Conservation (phyloP, 2,797 vertebrate species). For the Platyrinchus mystaceus region DNA sequence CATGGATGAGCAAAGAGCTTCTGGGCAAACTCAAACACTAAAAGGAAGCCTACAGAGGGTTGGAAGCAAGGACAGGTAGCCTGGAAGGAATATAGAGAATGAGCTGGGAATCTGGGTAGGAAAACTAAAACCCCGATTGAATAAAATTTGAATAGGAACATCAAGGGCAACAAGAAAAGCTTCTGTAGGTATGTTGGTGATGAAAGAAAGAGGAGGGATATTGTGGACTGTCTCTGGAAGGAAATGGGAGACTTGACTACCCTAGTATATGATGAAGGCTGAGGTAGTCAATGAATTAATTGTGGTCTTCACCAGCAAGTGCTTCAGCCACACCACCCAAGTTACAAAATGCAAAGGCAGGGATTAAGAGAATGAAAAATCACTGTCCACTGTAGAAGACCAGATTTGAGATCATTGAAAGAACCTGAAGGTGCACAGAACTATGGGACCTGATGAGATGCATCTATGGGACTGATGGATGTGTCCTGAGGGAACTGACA, state of each 20-base stretch:
- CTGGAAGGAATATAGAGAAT: not conserved
- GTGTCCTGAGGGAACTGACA: accelerated
- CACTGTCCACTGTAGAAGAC: not conserved
- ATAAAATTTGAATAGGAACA: not conserved
- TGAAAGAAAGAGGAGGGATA: not conserved
- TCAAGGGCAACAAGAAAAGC: not conserved
- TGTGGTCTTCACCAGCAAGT: not conserved
- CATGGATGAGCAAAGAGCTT: not conserved
- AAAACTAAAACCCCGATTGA: not conserved
- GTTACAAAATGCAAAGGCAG: not conserved
- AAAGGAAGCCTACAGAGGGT: not conserved
- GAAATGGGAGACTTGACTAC: not conserved
- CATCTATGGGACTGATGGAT: not conserved
- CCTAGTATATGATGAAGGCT: not conserved
- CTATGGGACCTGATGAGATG: not conserved
- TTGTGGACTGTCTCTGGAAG: not conserved
- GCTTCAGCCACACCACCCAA: not conserved
- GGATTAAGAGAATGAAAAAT: not conserved
- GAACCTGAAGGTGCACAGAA: not conserved
- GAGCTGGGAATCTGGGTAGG: not conserved
- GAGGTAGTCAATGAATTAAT: not conserved
- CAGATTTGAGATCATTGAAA: not conserved
- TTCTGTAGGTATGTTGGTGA: not conserved
- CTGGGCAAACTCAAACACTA: not conserved
- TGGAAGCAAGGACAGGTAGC: not conserved